Evolutionary conservation across 2,797 vertebrate genomes (phyloP).

Genomic region (Siniperca obscura): DNA sequence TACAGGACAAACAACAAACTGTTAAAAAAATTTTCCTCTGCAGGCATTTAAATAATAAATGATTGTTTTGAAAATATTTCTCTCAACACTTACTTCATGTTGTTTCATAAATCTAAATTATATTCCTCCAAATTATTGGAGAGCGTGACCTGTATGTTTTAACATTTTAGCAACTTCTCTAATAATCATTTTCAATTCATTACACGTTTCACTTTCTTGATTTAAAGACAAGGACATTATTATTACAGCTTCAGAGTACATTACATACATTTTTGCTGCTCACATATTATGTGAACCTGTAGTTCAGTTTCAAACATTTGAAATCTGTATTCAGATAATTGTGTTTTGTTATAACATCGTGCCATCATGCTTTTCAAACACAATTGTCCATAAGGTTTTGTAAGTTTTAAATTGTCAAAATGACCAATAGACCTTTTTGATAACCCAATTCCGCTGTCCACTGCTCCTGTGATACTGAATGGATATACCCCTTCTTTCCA

Average conservation of each 20-base stretch:
- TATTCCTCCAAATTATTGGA: neutral
- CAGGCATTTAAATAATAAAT: slow-evolving; percentile 42
- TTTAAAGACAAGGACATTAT: neutral
- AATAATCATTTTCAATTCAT: neutral
- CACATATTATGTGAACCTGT: neutral
- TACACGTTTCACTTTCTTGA: neutral
- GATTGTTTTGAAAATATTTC: slow-evolving; percentile 7
- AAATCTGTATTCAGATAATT: neutral
- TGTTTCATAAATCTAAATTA: slow-evolving; percentile 18
- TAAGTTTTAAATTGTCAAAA: neutral
- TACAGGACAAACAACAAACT: slow-evolving; percentile 5
- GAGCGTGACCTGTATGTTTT: neutral
- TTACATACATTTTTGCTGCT: neutral
- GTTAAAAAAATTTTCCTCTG: slow-evolving; percentile 26
- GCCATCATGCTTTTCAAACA: neutral
- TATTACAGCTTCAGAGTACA: neutral
- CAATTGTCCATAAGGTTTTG: neutral
- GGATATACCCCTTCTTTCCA: neutral
- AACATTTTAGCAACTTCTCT: neutral
- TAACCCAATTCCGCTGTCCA: neutral
- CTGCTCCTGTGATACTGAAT: neutral
- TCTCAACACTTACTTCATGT: neutral
- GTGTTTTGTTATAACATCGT: neutral
- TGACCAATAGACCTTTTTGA: neutral
- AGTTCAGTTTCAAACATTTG: neutral